Evolutionary conservation across 1,140 invertebrate species (phyloP).

Genomic region (Paralvinella palmiformis): DNA sequence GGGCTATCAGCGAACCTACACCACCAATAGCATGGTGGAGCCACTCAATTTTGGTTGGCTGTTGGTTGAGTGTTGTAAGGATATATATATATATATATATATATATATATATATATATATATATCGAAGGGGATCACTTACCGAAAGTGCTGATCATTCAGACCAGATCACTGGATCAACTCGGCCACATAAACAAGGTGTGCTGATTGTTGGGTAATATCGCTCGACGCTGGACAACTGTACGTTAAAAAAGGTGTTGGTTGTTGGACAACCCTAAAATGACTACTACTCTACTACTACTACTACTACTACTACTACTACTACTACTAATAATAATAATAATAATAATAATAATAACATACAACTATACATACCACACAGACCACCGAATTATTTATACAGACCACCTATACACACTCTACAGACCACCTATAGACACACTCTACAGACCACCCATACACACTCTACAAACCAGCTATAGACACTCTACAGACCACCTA

Average conservation of each 20-base stretch:
- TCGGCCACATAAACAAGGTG: neutral
- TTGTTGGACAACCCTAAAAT: neutral
- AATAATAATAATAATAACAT: too few species aligned
- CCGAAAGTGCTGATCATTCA: neutral
- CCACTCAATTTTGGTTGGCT: neutral
- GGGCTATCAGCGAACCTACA: neutral
- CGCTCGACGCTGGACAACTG: neutral
- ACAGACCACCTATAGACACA: neutral
- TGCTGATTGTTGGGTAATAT: neutral
- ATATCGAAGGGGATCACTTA: neutral
- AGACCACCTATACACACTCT: too few species aligned
- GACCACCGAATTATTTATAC: neutral
- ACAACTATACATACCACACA: neutral
- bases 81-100: conserved; percentile 2
- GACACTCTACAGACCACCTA: neutral
- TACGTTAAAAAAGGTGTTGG: neutral
- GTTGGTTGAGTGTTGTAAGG: neutral
- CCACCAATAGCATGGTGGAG: neutral
- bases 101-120: neutral
- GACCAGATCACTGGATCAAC: neutral
- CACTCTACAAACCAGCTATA: neutral
- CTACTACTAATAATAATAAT: too few species aligned
- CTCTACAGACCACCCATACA: neutral
- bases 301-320: too few species aligned
- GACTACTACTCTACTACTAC: too few species aligned